A percentile compares a stretch with the other conserved stretches of the same genome.
phyloP scores from a whole-genome alignment of 1,140 invertebrate species.

The Pectinophora gossypiella region DNA sequence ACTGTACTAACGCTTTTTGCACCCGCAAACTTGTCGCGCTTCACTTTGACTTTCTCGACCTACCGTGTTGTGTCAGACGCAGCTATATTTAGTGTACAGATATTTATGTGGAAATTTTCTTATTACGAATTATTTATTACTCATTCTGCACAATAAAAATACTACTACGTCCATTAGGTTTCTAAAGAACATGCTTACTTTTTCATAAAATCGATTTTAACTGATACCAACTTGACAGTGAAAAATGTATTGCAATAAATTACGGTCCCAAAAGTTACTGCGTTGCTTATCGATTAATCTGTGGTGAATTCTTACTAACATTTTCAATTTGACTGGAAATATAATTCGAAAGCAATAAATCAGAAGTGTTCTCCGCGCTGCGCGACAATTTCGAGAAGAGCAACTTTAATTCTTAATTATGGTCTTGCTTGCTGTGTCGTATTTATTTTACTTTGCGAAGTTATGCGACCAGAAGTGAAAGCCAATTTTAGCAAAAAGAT shows the following conservation, averaged over 20 bases:
- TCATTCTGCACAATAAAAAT: no score
- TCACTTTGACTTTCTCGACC: conserved; percentile 49
- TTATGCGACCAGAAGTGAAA: conserved; percentile 24
- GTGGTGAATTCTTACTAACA: conserved; percentile 28
- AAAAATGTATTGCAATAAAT: conserved; percentile 17
- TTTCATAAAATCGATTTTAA: conserved; percentile 1
- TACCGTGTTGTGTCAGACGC: conserved; percentile 12
- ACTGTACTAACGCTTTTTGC: conserved; percentile 51
- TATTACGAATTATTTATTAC: not conserved
- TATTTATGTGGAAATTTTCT: not conserved
- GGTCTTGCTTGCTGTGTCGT: conserved; percentile 37
- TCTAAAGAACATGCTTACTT: no score
- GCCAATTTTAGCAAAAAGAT: conserved; percentile 40
- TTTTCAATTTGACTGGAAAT: conserved; percentile 47
- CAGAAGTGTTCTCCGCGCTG: conserved; percentile 28
- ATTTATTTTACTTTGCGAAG: conserved; percentile 53
- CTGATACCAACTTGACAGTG: not conserved
- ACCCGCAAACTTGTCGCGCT: conserved; percentile 41
- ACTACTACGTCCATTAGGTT: no score
- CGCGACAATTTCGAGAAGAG: conserved; percentile 43
- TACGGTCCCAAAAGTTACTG: conserved; percentile 11
- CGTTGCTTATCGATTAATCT: conserved; percentile 39
- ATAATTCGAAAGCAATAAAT: conserved; percentile 52
- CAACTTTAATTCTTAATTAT: conserved; percentile 66
- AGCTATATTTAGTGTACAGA: not conserved